Evolutionary conservation across 1,140 invertebrate species (phyloP), one percentile per base, ranked within the genome.

Genomic region (Trachymyrmex septentrionalis): DNA sequence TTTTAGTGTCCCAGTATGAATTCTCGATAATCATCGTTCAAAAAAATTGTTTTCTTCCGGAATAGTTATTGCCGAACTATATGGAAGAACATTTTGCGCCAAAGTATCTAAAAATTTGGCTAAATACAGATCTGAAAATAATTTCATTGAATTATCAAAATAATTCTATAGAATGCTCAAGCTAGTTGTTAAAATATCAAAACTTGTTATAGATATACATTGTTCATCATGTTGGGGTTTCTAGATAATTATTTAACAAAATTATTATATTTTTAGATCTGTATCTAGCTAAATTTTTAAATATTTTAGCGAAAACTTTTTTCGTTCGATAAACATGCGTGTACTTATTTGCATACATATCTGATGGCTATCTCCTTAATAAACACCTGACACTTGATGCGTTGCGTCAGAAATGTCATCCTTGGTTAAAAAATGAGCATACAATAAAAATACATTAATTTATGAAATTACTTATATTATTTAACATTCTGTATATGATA

Each of bases 11-110:
- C 0, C 24, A 76, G 59, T n/a, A n/a, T 6, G 12, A 78, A 85
- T 66, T 87, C 30, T 59, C 50, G 64, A 53, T 16, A 50, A 30
- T 59, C 24, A 19, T 38, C 38, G 44, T 61, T 44, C n/a, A n/a
- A 80, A 44, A 4, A 67, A 21, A 86, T 86, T 88, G 38, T 44
- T 73, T 63, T 88, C 67, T 89, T 89, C 80, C 73, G 73, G 44
- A 24, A 53, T 57, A 34, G 1, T 76, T 59, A 44, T 27, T 16
- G 14, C 16, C 21, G 66, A 38, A 50, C 4, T 50, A 50, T 16
- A 14, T 5, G 48, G 3, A 50, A 10, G 1, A 44, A 44, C 38
- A 10, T 44, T 44, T 44, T 44, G 9, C 38, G 9, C 38, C 9
- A 38, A 38, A 44, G 2, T 44, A 44, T 44, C 38, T 44, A 10